Evolutionary conservation across 2,113 vertebrate genomes (phyloP).

Genomic region (Stomatorhinus ivindoensis): DNA sequence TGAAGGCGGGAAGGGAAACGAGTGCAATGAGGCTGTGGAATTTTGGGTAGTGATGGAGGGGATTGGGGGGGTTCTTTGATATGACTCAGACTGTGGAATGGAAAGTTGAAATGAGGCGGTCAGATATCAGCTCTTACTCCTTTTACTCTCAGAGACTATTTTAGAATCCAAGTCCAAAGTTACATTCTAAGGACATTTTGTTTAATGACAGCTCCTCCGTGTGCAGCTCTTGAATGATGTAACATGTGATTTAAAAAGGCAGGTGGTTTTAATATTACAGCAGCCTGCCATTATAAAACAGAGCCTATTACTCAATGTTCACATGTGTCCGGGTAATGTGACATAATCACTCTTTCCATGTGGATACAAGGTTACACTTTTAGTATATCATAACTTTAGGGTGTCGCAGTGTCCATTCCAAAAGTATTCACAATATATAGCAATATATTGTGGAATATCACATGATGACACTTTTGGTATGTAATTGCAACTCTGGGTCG

Average conservation of each 20-base stretch:
- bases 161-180: background rate
- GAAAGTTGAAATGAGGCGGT: background rate
- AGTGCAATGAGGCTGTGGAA: background rate
- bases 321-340: background rate
- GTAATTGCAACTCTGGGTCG: background rate
- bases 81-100: conserved; percentile 2
- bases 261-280: conserved; percentile 9
- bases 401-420: background rate
- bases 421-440: background rate
- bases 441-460: background rate
- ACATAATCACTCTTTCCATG: background rate
- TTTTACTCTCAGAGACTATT: background rate
- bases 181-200: background rate
- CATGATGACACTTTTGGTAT: background rate
- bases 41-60: conserved; percentile 1
- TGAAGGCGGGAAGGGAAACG: background rate
- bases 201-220: background rate
- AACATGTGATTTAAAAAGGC: conserved; percentile 12
- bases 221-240: background rate
- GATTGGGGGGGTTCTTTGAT: background rate
- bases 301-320: background rate
- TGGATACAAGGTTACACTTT: background rate
- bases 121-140: background rate
- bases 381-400: background rate
- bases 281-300: background rate